Evolutionary conservation across 2,888 invertebrate species (phyloP), one percentile per base, ranked within the genome.

Genomic region (Meganola albula): DNA sequence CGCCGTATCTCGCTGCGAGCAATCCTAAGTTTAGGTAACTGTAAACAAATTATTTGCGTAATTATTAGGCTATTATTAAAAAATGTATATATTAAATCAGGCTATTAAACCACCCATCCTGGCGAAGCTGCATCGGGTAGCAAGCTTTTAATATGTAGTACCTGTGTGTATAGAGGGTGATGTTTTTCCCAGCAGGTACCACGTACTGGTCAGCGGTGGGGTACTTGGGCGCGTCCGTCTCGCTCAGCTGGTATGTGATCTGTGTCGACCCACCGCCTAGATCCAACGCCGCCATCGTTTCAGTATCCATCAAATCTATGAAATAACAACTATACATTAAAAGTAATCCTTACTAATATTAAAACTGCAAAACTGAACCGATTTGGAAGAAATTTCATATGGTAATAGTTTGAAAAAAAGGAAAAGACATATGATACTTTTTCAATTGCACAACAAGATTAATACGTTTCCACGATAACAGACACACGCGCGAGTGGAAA

Each of bases 21-120:
- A 99, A 74, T 0, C 99, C 98, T 51, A 97, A 84, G 3, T 96
- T 95, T 41, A 98, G 83, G 75, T 97, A 98, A 68, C 98, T 98
- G 75, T 49, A 84, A 64, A 64, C 4, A 14, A 34, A 22, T 27
- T 27, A 34, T 27, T n/a, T 24, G 11, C 11, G n/a, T 10, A 10
- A 16, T 6, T 13, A 23, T n/a, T n/a, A n/a, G n/a, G n/a, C n/a
- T n/a, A n/a, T n/a, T n/a, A n/a, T n/a, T n/a, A n/a, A n/a, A n/a
- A n/a, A n/a, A n/a, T n/a, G n/a, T n/a, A n/a, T n/a, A n/a, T n/a
- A n/a, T n/a, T n/a, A n/a, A n/a, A n/a, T n/a, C n/a, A n/a, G n/a
- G n/a, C n/a, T n/a, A n/a, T n/a, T n/a, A n/a, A n/a, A n/a, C n/a
- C n/a, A n/a, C n/a, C n/a, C n/a, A n/a, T n/a, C n/a, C n/a, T n/a